These are phyloP conservation scores for Dysdera silvatica DNA, from an alignment of 1,140 invertebrate genomes.

Conservation along the genomic window DNA sequence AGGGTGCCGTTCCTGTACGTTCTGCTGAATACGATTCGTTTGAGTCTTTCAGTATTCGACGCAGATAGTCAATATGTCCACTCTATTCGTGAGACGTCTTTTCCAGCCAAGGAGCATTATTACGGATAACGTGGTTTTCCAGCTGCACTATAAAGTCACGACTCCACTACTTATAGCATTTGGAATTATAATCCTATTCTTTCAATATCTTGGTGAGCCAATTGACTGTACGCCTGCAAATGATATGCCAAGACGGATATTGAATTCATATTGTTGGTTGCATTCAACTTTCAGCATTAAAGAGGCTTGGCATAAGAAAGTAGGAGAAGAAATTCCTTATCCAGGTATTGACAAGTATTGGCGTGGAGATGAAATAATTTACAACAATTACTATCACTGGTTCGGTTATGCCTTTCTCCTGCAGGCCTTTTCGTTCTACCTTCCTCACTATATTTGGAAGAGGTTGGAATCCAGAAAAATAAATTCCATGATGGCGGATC, in stretches of 20 bases:
- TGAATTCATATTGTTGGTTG: conserved; percentile 94
- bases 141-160: conserved; percentile 50
- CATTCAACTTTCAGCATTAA: conserved; percentile 70
- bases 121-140: conserved; percentile 74
- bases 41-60: too few species aligned
- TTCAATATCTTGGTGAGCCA: conserved; percentile 51
- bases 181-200: conserved; percentile 48
- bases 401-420: conserved; percentile 92
- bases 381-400: conserved; percentile 77
- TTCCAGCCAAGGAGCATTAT: too few species aligned
- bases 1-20: too few species aligned
- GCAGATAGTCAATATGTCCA: too few species aligned
- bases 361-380: conserved; percentile 52
- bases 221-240: conserved; percentile 42
- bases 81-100: too few species aligned
- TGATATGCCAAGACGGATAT: conserved; percentile 69
- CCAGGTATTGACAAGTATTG: conserved; percentile 66
- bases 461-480: conserved; percentile 39
- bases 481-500: conserved; percentile 35
- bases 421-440: conserved; percentile 54
- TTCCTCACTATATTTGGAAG: conserved; percentile 68
- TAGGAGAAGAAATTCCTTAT: conserved; percentile 50
- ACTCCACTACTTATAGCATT: conserved; percentile 48
- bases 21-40: too few species aligned
- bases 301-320: conserved; percentile 36